Conservation (phyloP, 2,113 vertebrate genomes). For the Corythornis cristatus region DNA sequence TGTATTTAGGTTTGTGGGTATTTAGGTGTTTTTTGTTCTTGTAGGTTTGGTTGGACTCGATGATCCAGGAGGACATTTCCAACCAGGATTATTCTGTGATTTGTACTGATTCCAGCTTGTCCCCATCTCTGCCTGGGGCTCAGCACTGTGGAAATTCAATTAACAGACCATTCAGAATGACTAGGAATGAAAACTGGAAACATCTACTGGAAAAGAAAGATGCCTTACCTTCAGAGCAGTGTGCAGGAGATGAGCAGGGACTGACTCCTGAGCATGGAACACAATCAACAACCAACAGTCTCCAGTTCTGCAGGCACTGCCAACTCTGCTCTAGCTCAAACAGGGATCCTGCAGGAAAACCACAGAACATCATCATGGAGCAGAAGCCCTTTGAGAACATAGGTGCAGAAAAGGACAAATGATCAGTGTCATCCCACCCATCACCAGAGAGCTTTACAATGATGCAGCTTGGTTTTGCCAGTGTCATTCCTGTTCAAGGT, state of each 20-base stretch:
- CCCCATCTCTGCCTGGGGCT: neutral
- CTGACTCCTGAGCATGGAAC: neutral
- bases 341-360: neutral
- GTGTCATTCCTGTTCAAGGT: neutral
- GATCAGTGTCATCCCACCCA: neutral
- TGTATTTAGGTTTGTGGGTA: no score
- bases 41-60: no score
- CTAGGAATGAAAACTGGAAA: neutral
- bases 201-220: neutral
- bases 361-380: neutral
- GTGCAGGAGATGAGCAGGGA: neutral
- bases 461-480: neutral
- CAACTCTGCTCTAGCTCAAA: neutral
- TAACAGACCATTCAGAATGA: neutral
- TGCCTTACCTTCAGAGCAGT: neutral
- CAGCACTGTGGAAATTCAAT: neutral
- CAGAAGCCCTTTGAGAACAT: neutral
- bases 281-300: neutral
- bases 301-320: neutral
- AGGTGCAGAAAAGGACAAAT: neutral
- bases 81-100: no score
- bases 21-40: no score
- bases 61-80: no score
- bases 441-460: neutral
- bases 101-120: neutral